Conservation (phyloP, 2,888 invertebrate species). For the Auanema sp. region DNA sequence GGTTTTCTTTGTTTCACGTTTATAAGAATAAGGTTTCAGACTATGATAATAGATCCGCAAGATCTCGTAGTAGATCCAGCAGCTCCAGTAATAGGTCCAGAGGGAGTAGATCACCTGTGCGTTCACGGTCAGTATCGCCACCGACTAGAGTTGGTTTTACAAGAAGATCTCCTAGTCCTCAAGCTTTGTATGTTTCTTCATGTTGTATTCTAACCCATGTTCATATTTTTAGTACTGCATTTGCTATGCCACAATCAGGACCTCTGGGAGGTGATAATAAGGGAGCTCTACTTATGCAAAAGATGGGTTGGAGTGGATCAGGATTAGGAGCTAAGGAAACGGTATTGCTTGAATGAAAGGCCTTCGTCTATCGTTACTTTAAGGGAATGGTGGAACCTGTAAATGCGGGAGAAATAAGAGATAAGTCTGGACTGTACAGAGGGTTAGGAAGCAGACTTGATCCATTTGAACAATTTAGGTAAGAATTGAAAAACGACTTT, state of each 20-base stretch:
- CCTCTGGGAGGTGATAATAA: constrained; percentile 81
- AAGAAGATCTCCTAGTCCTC: constrained; percentile 6
- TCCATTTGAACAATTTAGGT: constrained; percentile 47
- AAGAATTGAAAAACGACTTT: neutral
- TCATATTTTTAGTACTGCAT: neutral
- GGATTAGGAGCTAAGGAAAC: constrained; percentile 92
- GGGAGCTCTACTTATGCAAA: constrained; percentile 92
- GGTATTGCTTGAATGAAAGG: constrained; percentile 65
- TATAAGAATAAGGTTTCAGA: too few species aligned
- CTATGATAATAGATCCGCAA: too few species aligned
- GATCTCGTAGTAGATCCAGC: constrained; percentile 13
- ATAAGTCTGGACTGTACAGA: constrained; percentile 88
- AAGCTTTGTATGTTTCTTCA: neutral
- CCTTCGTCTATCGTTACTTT: constrained; percentile 17
- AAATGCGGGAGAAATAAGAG: constrained; percentile 84
- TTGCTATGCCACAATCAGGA: constrained; percentile 15
- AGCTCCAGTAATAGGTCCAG: neutral
- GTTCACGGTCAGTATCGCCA: constrained; percentile 1
- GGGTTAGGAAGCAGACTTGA: constrained; percentile 77
- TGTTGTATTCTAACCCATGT: neutral
- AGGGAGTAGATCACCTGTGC: neutral
- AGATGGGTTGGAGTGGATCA: constrained; percentile 95
- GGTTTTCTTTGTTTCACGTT: too few species aligned
- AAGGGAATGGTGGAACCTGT: constrained; percentile 86
- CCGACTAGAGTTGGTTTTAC: neutral